phyloP scores from a whole-genome alignment of 1,140 invertebrate species.

The Marisa cornuarietis region DNA sequence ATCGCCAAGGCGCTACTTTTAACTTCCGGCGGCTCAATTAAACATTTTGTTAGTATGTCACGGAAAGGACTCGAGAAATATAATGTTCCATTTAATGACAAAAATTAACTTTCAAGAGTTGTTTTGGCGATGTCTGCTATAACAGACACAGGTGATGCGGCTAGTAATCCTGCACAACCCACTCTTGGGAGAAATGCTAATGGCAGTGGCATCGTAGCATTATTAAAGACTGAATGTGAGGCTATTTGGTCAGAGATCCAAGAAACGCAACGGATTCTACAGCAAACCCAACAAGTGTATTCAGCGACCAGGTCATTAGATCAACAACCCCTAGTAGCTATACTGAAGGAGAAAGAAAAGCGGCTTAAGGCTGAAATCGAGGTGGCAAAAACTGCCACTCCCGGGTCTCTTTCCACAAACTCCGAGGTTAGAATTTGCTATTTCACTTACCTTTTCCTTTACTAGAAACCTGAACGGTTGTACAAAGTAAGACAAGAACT shows the following conservation, averaged over 20 bases:
- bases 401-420: neutral
- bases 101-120: neutral
- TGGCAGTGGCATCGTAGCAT: neutral
- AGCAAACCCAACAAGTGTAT: neutral
- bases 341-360: constrained; percentile 19
- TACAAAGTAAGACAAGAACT: neutral
- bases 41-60: neutral
- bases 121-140: neutral
- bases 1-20: neutral
- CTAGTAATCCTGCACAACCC: neutral
- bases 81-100: neutral
- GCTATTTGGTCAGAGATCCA: constrained; percentile 5
- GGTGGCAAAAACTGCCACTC: neutral
- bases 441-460: neutral
- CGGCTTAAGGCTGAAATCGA: constrained; percentile 10
- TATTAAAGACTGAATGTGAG: constrained; percentile 12
- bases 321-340: neutral
- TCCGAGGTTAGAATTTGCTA: neutral
- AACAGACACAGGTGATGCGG: neutral
- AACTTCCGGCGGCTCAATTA: neutral
- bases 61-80: neutral
- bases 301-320: neutral
- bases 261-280: neutral
- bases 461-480: neutral
- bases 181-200: neutral